These are phyloP conservation scores for Gastrophryne carolinensis DNA, from an alignment of 2,797 vertebrate species.

Conservation along the genomic window DNA sequence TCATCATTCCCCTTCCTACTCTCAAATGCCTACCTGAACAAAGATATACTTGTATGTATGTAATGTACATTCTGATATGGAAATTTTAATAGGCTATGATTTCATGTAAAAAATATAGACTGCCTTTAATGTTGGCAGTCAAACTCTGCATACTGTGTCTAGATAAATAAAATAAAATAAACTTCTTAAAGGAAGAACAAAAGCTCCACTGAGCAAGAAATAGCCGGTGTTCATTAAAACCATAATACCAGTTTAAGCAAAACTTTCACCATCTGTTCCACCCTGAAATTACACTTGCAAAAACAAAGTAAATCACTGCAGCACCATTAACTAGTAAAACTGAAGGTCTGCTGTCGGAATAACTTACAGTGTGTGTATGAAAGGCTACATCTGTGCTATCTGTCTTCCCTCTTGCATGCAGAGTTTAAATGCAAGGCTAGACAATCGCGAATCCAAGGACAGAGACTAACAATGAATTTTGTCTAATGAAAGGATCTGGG, in stretches of 20 bases:
- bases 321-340: conserved; percentile 43
- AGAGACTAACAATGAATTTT: not conserved
- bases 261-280: conserved; percentile 48
- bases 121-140: not conserved
- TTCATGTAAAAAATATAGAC: too few relatives aligned
- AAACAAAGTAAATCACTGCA: conserved; percentile 49
- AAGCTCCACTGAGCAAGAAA: conserved; percentile 42
- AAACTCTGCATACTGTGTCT: not conserved
- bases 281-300: conserved; percentile 49
- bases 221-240: conserved; percentile 48
- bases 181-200: conserved; percentile 30
- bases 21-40: too few relatives aligned
- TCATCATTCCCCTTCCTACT: too few relatives aligned
- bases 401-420: conserved; percentile 19
- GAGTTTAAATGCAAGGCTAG: conserved; percentile 4
- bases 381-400: conserved; percentile 32
- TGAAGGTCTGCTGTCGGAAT: conserved; percentile 30
- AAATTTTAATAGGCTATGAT: too few relatives aligned
- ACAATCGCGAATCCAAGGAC: conserved; percentile 14
- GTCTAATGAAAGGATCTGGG: conserved; percentile 18
- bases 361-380: conserved; percentile 32
- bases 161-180: conserved; percentile 1
- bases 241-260: conserved; percentile 50
- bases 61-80: too few relatives aligned
- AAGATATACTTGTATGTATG: too few relatives aligned